Evolutionary conservation across 2,888 invertebrate genomes (phyloP).

Genomic region (Eubasilissa splendida): DNA sequence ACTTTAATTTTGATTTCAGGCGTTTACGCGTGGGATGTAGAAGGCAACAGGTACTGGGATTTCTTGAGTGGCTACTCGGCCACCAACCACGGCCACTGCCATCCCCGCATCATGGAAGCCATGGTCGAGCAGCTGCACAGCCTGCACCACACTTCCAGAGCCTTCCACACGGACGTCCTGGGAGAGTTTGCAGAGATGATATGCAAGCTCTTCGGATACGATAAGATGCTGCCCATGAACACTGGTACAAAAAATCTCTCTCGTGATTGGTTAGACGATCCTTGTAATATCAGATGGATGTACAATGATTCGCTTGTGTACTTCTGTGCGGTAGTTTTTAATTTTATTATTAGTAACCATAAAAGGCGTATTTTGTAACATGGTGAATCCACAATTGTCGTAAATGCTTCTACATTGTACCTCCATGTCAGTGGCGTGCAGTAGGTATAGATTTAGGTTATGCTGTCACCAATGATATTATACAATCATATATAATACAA

Average conservation of each 20-base stretch:
- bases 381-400: too few species aligned
- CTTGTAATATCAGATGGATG: too few species aligned
- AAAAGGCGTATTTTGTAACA: too few species aligned
- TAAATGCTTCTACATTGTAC: too few species aligned
- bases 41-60: slow-evolving; percentile 84
- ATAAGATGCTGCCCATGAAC: slow-evolving; percentile 88
- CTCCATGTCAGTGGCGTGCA: too few species aligned
- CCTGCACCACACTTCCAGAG: slow-evolving; percentile 83
- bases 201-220: slow-evolving; percentile 80
- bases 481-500: too few species aligned
- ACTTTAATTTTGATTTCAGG: slow-evolving; percentile 67
- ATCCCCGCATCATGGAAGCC: slow-evolving; percentile 79
- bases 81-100: slow-evolving; percentile 87
- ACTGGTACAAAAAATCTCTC: slow-evolving; percentile 69
- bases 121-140: slow-evolving; percentile 74
- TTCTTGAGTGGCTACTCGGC: slow-evolving; percentile 88
- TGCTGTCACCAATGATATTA: too few species aligned
- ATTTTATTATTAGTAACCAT: too few species aligned
- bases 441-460: too few species aligned
- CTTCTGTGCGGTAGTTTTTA: too few species aligned
- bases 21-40: slow-evolving; percentile 85
- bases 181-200: slow-evolving; percentile 84
- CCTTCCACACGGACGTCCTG: slow-evolving; percentile 82
- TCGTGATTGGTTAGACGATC: too few species aligned
- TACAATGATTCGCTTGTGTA: too few species aligned